These are phyloP conservation scores for Unio delphinus DNA, from an alignment of 2,888 invertebrate species.

Conservation along the genomic window DNA sequence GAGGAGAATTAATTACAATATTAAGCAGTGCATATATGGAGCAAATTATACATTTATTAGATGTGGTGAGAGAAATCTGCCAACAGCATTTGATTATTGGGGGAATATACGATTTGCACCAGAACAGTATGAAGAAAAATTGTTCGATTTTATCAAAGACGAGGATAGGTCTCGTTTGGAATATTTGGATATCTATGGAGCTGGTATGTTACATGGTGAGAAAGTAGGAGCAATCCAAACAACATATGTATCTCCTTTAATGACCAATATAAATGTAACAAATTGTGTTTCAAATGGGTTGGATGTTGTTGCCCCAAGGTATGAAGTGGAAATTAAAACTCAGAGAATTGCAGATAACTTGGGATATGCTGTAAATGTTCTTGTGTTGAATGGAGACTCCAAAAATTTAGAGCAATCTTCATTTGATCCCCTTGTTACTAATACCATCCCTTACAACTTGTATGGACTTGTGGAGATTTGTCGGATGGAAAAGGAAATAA, in stretches of 20 bases:
- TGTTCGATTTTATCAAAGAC: slow-evolving; percentile 73
- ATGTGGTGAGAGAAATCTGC: slow-evolving; percentile 78
- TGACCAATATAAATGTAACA: slow-evolving; percentile 84
- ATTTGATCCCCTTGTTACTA: slow-evolving; percentile 85
- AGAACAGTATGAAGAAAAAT: slow-evolving; percentile 86
- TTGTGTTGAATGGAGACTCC: slow-evolving; percentile 91
- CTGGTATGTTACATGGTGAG: slow-evolving; percentile 95
- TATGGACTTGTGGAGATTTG: slow-evolving; percentile 97
- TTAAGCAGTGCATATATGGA: slow-evolving; percentile 81
- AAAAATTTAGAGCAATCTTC: slow-evolving; percentile 82
- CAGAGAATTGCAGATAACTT: slow-evolving; percentile 79
- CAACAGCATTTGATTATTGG: slow-evolving; percentile 77
- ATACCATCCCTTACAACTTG: slow-evolving; percentile 85
- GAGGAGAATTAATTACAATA: slow-evolving; percentile 87
- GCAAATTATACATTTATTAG: slow-evolving; percentile 91
- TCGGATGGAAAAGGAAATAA: slow-evolving; percentile 92
- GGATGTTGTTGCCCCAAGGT: slow-evolving; percentile 90
- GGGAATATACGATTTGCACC: slow-evolving; percentile 95
- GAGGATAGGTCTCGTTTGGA: slow-evolving; percentile 83
- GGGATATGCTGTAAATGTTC: slow-evolving; percentile 90
- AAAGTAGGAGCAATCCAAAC: slow-evolving; percentile 92
- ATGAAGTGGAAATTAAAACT: slow-evolving; percentile 75
- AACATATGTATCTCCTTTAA: slow-evolving; percentile 89
- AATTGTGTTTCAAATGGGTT: slow-evolving; percentile 92
- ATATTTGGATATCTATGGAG: slow-evolving; percentile 85